phyloP scores from a whole-genome alignment of 2,113 vertebrate genomes.

The Urocolius indicus region DNA sequence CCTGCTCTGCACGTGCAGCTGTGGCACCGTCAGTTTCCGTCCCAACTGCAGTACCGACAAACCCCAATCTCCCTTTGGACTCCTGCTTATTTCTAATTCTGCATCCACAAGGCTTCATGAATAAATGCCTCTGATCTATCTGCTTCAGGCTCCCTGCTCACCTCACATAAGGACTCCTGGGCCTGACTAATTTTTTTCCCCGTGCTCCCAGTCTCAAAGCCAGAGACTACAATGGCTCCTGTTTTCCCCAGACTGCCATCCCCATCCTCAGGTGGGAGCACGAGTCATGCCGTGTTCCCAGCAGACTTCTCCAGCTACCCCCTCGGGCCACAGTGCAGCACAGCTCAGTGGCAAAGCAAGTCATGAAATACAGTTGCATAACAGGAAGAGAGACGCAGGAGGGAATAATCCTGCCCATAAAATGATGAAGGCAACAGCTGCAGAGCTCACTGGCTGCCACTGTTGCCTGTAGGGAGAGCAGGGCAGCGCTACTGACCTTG shows the following conservation, averaged over 20 bases:
- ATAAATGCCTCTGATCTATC: slow-evolving; percentile 28
- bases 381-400: neutral
- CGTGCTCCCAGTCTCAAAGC: neutral
- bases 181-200: neutral
- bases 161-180: neutral
- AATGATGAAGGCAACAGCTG: neutral
- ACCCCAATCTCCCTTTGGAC: neutral
- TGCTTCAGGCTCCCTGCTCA: neutral
- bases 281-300: neutral
- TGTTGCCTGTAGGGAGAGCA: neutral
- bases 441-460: neutral
- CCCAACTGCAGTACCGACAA: neutral
- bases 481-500: neutral
- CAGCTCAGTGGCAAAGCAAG: neutral
- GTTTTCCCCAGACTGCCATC: neutral
- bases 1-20: accelerated
- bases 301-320: neutral
- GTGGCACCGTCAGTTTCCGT: neutral
- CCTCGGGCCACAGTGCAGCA: neutral
- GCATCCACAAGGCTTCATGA: neutral
- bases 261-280: neutral
- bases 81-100: slow-evolving; percentile 25
- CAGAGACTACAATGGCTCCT: neutral
- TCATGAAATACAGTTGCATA: neutral
- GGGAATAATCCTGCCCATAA: neutral